These are phyloP conservation scores for Rafetus swinhoei DNA, from an alignment of 2,113 vertebrate genomes.

Conservation along the genomic window DNA sequence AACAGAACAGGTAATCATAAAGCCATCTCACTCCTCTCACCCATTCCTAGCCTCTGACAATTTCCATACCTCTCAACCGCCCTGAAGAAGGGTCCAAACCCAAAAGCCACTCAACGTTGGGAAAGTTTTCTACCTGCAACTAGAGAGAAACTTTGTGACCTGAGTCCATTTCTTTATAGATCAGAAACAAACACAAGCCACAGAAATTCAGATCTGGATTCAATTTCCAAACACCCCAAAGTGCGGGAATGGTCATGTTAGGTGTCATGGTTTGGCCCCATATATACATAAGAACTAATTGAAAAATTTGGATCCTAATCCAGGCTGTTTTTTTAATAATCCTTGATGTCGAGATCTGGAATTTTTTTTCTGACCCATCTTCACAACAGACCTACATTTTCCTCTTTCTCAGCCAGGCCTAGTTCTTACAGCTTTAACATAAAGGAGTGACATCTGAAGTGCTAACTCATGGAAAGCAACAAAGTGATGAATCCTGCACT, in stretches of 20 bases:
- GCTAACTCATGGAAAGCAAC: background rate
- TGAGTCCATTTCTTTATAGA: background rate
- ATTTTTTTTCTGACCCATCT: background rate
- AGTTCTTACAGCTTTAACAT: background rate
- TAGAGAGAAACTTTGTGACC: background rate
- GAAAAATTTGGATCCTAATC: background rate
- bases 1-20: no score
- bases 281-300: background rate
- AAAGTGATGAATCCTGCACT: background rate
- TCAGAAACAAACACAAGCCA: background rate
- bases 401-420: background rate
- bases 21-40: no score
- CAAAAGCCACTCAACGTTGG: background rate
- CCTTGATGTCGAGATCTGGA: background rate
- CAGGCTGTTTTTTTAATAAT: background rate
- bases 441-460: background rate
- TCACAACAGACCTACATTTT: fast-evolving
- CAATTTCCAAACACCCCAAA: background rate
- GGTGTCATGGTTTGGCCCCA: background rate
- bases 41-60: no score
- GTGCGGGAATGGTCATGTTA: background rate
- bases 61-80: background rate
- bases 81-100: background rate
- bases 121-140: background rate
- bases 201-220: background rate